Percentiles rank a stretch among this genome's conserved stretches.
phyloP scores from a whole-genome alignment of 1,140 invertebrate species.

The Camponotus vicinus region DNA sequence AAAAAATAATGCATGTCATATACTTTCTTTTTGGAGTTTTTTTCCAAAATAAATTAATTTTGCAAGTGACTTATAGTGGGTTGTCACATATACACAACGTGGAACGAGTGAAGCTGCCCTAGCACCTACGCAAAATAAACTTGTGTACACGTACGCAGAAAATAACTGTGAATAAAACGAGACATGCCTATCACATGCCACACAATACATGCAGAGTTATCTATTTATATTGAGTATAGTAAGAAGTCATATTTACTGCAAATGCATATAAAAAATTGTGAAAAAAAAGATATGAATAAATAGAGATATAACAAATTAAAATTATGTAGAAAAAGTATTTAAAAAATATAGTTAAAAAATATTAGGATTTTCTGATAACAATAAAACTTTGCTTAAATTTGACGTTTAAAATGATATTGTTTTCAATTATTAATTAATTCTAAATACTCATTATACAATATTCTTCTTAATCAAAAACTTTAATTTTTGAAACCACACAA shows the following conservation, averaged over 20 bases:
- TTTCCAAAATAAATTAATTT: constrained; percentile 37
- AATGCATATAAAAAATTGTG: background rate
- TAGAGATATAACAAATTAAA: background rate
- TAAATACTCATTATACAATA: background rate
- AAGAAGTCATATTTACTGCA: background rate
- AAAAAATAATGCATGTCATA: background rate
- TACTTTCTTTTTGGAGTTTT: background rate
- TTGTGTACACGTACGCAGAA: background rate
- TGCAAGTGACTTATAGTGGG: background rate
- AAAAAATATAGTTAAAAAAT: background rate
- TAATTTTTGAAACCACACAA: background rate
- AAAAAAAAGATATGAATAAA: background rate
- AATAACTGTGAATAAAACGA: constrained; percentile 25
- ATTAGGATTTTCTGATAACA: background rate
- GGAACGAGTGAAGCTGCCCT: background rate
- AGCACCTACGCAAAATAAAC: constrained; percentile 25
- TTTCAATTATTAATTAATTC: background rate
- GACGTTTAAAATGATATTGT: background rate
- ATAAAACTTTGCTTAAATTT: background rate
- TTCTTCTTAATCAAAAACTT: background rate
- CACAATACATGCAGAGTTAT: background rate
- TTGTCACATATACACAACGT: background rate
- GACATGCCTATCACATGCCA: background rate
- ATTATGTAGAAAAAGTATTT: background rate
- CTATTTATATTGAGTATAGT: background rate